A percentile compares a stretch with the other conserved stretches of the same genome.
Evolutionary conservation across 2,888 invertebrate species (phyloP).

Genomic region (Polydrusus cervinus): DNA sequence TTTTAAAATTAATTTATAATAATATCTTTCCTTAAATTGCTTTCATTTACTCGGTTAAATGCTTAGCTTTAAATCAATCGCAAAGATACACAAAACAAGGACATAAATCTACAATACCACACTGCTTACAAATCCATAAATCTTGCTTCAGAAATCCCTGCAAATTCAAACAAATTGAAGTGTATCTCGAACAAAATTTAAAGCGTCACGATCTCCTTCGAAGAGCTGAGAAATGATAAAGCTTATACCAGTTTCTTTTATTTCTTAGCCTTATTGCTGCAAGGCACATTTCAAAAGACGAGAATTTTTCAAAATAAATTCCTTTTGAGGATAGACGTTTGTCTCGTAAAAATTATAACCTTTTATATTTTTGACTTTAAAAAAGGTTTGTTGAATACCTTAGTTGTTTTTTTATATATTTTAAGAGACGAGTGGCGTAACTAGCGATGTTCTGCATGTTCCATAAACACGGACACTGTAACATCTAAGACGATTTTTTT

Average conservation of each 20-base stretch:
- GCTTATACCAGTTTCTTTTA: not conserved
- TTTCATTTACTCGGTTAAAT: too few species aligned
- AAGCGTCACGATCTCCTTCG: not conserved
- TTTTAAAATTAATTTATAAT: too few species aligned
- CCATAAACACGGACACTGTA: too few species aligned
- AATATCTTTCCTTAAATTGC: too few species aligned
- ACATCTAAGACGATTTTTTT: too few species aligned
- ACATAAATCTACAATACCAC: conserved; percentile 13
- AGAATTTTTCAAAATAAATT: not conserved
- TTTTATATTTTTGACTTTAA: not conserved
- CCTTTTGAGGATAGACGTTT: not conserved
- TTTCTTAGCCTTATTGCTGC: not conserved
- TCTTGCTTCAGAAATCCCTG: conserved; percentile 14
- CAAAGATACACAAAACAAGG: conserved; percentile 8
- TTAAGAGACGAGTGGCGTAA: too few species aligned
- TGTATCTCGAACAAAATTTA: conserved; percentile 17
- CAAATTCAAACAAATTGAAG: conserved; percentile 25
- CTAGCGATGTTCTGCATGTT: too few species aligned
- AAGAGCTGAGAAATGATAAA: conserved; percentile 18
- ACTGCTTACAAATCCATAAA: conserved; percentile 21
- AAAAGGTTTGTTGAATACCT: not conserved
- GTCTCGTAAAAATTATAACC: not conserved
- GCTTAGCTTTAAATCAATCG: not conserved
- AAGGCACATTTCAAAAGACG: not conserved
- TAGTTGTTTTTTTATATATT: too few species aligned